Base-by-base conservation (phyloP, 1,140 invertebrate genomes). In the Neocloeon triangulifer region DNA sequence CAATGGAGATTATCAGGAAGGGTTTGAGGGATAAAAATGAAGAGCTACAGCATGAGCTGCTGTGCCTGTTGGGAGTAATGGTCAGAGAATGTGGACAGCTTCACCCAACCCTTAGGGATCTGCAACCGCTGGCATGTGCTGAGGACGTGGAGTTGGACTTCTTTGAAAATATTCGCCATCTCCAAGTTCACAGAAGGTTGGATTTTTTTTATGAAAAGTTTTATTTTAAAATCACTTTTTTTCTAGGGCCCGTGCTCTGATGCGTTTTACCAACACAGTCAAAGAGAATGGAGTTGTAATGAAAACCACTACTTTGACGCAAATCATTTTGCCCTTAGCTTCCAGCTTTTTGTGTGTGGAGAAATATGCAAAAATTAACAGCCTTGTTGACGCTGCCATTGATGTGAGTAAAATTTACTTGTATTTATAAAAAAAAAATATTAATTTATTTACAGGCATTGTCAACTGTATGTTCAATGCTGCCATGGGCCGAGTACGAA, bases 91-190 rank as follows among this genome's bases (percentile, higher is more conserved):
- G 73, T 51, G 51, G 64, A 0, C 56, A 69, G 2, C 51, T 63
- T 0, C 65, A 88, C 56, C 64, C 71, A 18, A 54, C 75, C 6
- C 48, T 85, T 5, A 56, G 61, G n/a, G 82, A 91, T 53, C 57
- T 94, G 18, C 52, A 62, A 2, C 49, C 59, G 12, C 54, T 91
- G 2, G 59, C 64, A 0, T 72, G 80, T 46, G 65, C 68, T 42
- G 55, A 57, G 20, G 82, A 95, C 48, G 50, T 58, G 1, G 88
- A 96, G 49, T 69, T 80, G 0, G 86, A 95, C 52, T 91, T 95
- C 56, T 96, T 91, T 47, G 79, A 89, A 41, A 95, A 92, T 45
- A 73, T 89, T 40, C 64, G 68, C 20, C 89, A 96, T 58, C 52
- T 81, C 21, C 78, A 91, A 56, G 54, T 73, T 10, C 79, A 89